Evolutionary conservation across 2,888 invertebrate genomes (phyloP).

Genomic region (Calliscelio sp.): DNA sequence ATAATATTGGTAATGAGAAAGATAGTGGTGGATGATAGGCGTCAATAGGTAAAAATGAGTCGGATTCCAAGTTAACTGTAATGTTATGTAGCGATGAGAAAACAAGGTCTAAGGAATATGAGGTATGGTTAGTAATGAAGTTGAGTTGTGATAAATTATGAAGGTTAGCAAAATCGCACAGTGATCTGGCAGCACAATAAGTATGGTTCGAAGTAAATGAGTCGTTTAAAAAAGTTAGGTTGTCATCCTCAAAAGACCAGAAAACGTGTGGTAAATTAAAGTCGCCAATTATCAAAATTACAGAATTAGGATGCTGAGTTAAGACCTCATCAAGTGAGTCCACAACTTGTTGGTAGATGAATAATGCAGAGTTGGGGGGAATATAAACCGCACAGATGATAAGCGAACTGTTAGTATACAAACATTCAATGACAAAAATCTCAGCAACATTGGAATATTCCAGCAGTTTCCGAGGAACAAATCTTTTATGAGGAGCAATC

Average conservation of each 20-base stretch:
- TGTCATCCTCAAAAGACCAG: background rate
- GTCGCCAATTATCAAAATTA: background rate
- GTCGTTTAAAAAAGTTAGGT: background rate
- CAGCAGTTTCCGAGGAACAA: no score
- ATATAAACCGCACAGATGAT: background rate
- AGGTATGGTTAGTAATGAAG: background rate
- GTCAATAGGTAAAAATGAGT: background rate
- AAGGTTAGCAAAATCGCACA: background rate
- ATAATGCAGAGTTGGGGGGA: background rate
- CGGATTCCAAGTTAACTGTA: background rate
- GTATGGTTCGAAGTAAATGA: background rate
- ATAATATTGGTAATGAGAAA: background rate
- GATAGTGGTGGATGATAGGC: background rate
- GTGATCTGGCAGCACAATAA: background rate
- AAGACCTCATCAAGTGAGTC: background rate
- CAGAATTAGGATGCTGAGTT: background rate
- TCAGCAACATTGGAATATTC: no score
- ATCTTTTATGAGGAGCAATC: background rate
- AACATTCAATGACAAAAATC: no score
- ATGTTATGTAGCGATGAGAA: background rate
- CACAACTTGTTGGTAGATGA: background rate
- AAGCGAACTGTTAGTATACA: no score
- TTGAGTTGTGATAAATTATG: background rate
- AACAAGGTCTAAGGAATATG: background rate
- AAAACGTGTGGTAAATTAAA: background rate